phyloP scores from a whole-genome alignment of 2,797 vertebrate species.

The Varecia variegata region DNA sequence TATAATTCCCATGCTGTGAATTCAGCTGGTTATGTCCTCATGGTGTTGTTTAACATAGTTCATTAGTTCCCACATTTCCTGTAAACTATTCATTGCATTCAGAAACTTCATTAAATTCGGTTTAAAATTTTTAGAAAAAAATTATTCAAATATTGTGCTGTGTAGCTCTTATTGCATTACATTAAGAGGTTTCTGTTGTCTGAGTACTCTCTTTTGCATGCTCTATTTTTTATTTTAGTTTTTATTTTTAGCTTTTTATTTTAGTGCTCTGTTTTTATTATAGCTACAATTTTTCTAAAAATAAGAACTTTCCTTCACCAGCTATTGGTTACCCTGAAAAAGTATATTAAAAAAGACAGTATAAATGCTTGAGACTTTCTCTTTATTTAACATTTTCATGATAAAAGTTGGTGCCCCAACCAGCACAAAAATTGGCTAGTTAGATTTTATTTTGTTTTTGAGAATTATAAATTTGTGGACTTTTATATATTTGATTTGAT shows the following conservation, averaged over 20 bases:
- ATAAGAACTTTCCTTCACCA: neutral
- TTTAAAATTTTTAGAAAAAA: neutral
- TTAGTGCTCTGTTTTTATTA: neutral
- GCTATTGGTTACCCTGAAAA: neutral
- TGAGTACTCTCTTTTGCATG: neutral
- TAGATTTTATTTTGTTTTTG: neutral
- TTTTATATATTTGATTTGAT: neutral
- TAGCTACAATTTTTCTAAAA: neutral
- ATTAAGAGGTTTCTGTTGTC: neutral
- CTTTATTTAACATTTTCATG: neutral
- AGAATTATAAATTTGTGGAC: neutral
- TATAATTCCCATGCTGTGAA: neutral
- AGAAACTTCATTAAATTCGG: neutral
- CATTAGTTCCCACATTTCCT: neutral
- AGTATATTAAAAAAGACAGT: neutral
- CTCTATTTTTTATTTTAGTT: neutral
- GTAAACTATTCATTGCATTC: neutral
- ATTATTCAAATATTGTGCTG: neutral
- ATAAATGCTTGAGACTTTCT: neutral
- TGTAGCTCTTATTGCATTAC: rapidly evolving
- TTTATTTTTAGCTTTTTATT: neutral
- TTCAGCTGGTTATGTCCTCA: neutral
- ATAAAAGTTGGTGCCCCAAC: neutral
- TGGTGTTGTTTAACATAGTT: neutral
- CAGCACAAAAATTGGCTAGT: neutral